Base-by-base conservation (phyloP, 2,797 vertebrate species). In the Neosilurus mollespiculum region DNA sequence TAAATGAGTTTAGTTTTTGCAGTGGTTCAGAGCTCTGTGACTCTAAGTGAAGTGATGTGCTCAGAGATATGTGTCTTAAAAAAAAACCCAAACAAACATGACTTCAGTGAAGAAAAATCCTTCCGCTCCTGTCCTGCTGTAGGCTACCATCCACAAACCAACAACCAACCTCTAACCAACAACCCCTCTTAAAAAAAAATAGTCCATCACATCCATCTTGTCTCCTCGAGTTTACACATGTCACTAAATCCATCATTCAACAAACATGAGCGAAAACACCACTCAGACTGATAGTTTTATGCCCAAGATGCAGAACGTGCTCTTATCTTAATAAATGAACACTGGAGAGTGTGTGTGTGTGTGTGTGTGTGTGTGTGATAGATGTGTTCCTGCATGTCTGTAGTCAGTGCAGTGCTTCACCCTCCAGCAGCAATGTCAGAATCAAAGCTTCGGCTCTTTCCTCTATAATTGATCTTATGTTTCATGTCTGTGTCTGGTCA, bases 311-410 rank as follows among this genome's bases (percentile, higher is more conserved):
- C 73, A 70, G 78, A 88, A 91, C 80, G 70, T 87, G 88, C 87
- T 86, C 83, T 85, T 78, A 77, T 83, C 37, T 79, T 78, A 79
- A 77, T 78, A 75, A 84, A 88, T 70, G 71, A 86, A 88, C 81
- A 65, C 26, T 81, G 76, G 80, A 81, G 75, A 59, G 70, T 73
- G 69, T 64, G 73, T 76, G 24, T 51, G 53, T 75, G 72, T 59
- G 72, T 75, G 72, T 51, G 59, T 61, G 22, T 69, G 85, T 65
- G 83, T 84, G 83, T 84, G 66, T 62, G 69, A 64, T 66, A 83
- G 85, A 84, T 89, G 59, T 92, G 92, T 93, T 90, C 9, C 53
- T 87, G 92, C 92, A 92, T 11, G 92, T 88, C 88, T 86, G 78
- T 79, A 84, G 80, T 87, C 85, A 83, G 73, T 82, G 80, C 85